Conservation (phyloP, 2,113 vertebrate species). For the Centropus bengalensis region DNA sequence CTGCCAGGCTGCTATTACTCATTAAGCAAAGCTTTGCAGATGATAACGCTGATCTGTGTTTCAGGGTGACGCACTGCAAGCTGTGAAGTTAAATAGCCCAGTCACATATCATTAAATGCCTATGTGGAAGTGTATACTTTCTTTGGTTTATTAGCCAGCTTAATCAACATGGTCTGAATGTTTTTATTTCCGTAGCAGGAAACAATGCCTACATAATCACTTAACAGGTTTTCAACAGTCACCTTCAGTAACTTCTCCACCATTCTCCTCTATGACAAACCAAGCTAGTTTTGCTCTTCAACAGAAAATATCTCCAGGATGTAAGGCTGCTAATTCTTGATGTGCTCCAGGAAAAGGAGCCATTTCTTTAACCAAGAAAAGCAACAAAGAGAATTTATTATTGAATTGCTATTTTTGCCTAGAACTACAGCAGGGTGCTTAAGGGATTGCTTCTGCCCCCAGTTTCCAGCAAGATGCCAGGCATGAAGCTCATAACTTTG, state of each 20-base stretch:
- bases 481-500: neutral
- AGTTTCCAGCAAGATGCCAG: neutral
- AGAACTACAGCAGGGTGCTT: fast-evolving
- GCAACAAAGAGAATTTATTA: neutral
- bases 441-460: neutral
- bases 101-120: neutral
- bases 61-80: neutral
- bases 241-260: neutral
- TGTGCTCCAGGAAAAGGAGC: neutral
- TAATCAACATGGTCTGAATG: neutral
- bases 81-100: neutral
- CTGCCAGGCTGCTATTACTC: neutral
- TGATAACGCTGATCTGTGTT: neutral
- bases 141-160: neutral
- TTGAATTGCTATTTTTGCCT: neutral
- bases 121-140: neutral
- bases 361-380: neutral
- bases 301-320: neutral
- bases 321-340: neutral
- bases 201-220: neutral
- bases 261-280: neutral
- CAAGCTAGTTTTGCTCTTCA: neutral
- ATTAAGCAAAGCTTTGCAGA: neutral
- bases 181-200: neutral
- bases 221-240: fast-evolving